These are phyloP conservation scores for Zonitis immaculata DNA, from an alignment of 2,888 invertebrate species.

Conservation along the genomic window DNA sequence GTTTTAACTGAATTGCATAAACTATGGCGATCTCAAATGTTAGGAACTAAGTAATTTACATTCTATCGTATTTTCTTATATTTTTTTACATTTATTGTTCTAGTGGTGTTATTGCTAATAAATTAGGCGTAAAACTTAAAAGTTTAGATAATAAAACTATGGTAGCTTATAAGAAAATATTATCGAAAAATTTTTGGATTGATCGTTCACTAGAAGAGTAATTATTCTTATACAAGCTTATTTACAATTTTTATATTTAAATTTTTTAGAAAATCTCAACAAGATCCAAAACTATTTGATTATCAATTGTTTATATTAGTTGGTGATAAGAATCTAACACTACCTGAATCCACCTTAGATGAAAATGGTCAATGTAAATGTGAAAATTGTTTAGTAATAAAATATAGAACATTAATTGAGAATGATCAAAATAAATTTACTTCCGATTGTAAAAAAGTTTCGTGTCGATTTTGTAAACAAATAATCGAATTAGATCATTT, in stretches of 20 bases:
- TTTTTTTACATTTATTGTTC: conserved; percentile 13
- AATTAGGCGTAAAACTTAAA: conserved; percentile 18
- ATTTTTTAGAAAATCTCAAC: conserved; percentile 33
- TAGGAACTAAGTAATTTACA: conserved; percentile 14
- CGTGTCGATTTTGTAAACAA: conserved; percentile 20
- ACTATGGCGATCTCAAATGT: conserved; percentile 17
- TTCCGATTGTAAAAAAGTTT: conserved; percentile 12
- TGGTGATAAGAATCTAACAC: conserved; percentile 34
- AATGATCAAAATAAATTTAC: conserved; percentile 10
- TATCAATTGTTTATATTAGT: conserved; percentile 39
- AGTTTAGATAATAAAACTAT: conserved; percentile 30
- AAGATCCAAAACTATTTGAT: conserved; percentile 37
- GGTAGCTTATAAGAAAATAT: conserved; percentile 36
- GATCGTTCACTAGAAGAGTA: conserved; percentile 38
- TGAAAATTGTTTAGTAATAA: conserved; percentile 42
- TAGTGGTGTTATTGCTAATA: conserved; percentile 24
- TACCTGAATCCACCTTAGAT: conserved; percentile 38
- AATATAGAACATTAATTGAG: conserved; percentile 29
- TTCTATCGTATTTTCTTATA: not conserved
- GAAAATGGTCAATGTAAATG: conserved; percentile 42
- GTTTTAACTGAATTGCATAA: conserved; percentile 17
- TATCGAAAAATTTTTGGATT: conserved; percentile 43
- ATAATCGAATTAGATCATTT: conserved; percentile 31
- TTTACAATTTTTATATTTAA: not conserved
- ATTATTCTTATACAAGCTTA: conserved; percentile 4